These are phyloP conservation scores for Troides oblongomaculatus DNA, from an alignment of 2,888 invertebrate species.

Conservation along the genomic window DNA sequence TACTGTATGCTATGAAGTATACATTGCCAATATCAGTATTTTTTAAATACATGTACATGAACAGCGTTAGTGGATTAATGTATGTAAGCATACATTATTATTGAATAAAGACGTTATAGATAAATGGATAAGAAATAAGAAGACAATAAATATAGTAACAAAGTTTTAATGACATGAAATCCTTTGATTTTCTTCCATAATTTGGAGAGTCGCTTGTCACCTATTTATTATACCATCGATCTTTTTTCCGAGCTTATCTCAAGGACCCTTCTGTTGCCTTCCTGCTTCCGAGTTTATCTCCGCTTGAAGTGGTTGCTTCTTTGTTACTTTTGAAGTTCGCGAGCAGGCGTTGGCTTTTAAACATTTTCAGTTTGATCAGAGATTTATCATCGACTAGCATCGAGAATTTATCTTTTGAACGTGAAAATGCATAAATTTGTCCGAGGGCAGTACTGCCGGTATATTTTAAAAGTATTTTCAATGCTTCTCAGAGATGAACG, in stretches of 20 bases:
- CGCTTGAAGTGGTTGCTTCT: conserved; percentile 39
- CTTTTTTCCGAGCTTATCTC: conserved; percentile 42
- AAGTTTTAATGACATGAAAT: not conserved
- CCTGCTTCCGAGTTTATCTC: conserved; percentile 43
- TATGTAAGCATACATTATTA: too few species aligned
- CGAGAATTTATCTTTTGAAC: conserved; percentile 22
- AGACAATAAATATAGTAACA: not conserved
- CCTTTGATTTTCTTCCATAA: conserved; percentile 21
- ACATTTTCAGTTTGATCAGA: conserved; percentile 31
- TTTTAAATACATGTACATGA: too few species aligned
- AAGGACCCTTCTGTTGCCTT: conserved; percentile 37
- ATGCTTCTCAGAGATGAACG: not conserved
- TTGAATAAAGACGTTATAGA: not conserved
- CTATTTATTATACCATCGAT: conserved; percentile 35
- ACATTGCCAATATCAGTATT: too few species aligned
- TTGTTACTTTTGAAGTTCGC: conserved; percentile 39
- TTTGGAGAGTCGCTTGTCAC: conserved; percentile 34
- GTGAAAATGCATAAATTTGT: conserved; percentile 26
- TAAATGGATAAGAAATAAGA: not conserved
- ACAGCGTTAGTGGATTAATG: too few species aligned
- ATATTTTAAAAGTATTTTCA: not conserved
- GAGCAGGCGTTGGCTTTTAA: conserved; percentile 29
- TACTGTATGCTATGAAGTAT: not conserved
- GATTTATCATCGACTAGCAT: conserved; percentile 10
- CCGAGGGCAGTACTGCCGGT: not conserved